Percentiles rank a stretch among this genome's conserved stretches.
Conservation (phyloP, 2,113 vertebrate species). For the Heteronetta atricapilla region DNA sequence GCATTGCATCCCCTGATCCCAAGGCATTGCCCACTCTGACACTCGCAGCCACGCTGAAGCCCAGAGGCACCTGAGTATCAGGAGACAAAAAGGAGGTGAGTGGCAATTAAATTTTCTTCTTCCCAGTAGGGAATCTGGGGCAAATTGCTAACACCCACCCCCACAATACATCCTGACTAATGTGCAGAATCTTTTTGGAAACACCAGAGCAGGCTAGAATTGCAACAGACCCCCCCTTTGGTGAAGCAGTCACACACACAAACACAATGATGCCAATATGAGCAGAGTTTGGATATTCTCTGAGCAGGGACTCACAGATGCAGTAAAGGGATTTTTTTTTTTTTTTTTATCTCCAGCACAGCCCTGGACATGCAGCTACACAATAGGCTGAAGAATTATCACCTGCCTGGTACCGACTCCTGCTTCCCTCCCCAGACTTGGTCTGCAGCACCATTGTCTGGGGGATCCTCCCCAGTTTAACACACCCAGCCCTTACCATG, state of each 20-base stretch:
- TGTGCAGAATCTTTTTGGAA: neutral
- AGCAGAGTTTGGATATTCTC: neutral
- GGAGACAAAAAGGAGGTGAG: neutral
- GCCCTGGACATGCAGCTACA: neutral
- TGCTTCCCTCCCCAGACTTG: neutral
- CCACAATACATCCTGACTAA: neutral
- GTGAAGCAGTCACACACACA: neutral
- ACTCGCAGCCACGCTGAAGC: conserved; percentile 82
- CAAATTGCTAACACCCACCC: neutral
- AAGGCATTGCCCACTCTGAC: conserved; percentile 88
- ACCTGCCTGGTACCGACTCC: neutral
- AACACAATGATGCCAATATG: neutral
- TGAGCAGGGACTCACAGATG: neutral
- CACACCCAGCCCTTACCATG: conserved; percentile 80
- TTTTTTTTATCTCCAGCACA: neutral
- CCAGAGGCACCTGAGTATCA: conserved; percentile 81
- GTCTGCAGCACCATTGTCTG: neutral
- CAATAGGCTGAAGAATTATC: neutral
- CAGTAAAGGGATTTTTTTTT: neutral
- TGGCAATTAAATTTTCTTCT: neutral
- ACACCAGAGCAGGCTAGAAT: neutral
- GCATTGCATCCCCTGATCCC: conserved; percentile 79
- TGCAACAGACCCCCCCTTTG: too few relatives aligned
- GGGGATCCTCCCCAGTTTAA: neutral
- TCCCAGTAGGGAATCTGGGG: neutral